Conservation (phyloP, 2,113 vertebrate genomes). For the Myrmecophaga tridactyla region DNA sequence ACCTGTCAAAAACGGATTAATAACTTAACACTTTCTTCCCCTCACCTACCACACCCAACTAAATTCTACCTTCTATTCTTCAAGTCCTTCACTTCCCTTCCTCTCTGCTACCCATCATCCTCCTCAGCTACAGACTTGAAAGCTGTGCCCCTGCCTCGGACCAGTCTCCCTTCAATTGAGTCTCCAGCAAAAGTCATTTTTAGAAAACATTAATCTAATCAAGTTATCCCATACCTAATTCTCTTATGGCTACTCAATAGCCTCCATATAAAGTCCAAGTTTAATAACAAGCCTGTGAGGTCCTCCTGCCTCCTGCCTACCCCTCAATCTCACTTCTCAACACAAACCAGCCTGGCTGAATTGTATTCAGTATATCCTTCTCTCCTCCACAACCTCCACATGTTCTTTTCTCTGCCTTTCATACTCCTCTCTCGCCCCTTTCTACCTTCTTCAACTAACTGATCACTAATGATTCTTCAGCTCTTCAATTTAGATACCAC, state of each 20-base stretch:
- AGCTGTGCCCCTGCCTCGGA: neutral
- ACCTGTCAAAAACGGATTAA: neutral
- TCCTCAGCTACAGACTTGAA: neutral
- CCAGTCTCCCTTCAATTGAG: neutral
- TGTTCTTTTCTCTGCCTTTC: neutral
- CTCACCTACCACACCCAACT: neutral
- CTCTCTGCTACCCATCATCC: neutral
- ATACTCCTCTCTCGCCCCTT: neutral
- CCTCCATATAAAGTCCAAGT: slow-evolving; percentile 22
- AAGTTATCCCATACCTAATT: neutral
- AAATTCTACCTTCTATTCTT: neutral
- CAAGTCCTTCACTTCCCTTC: neutral
- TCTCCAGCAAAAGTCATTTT: slow-evolving; percentile 6
- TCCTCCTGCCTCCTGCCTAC: neutral
- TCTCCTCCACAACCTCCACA: neutral
- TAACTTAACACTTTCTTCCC: neutral
- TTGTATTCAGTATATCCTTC: neutral
- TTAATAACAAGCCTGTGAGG: neutral
- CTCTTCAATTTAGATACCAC: neutral
- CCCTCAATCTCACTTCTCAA: neutral
- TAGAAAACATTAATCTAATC: slow-evolving; percentile 1
- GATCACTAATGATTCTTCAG: neutral
- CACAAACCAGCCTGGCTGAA: neutral
- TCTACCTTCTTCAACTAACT: neutral
- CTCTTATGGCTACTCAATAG: neutral